Conservation (phyloP, 2,797 vertebrate genomes). For the Epinephelus awoara region DNA sequence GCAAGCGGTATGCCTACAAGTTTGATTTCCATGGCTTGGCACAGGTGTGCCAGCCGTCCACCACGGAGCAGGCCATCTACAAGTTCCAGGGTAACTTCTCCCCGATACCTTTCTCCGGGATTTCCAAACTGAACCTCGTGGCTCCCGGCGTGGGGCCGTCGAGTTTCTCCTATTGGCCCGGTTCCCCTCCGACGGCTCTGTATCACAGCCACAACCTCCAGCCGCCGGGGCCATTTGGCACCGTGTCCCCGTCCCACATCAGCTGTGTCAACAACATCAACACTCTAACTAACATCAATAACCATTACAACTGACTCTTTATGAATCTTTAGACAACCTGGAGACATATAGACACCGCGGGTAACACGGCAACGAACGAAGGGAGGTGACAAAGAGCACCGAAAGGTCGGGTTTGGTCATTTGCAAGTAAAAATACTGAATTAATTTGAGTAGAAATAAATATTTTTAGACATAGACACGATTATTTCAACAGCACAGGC, state of each 20-base stretch:
- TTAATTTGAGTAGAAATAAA: not conserved
- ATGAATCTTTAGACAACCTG: not conserved
- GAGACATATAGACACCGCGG: not conserved
- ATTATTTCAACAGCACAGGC: not conserved
- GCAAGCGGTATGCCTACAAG: slow-evolving; percentile 98
- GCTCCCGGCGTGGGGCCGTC: slow-evolving; percentile 91
- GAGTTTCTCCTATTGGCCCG: slow-evolving; percentile 97
- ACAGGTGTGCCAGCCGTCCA: slow-evolving; percentile 92
- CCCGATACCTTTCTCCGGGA: slow-evolving; percentile 93
- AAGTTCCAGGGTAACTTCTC: slow-evolving; percentile 96
- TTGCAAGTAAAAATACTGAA: not conserved
- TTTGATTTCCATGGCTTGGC: slow-evolving; percentile 98
- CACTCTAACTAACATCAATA: slow-evolving; percentile 91
- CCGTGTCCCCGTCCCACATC: slow-evolving; percentile 86
- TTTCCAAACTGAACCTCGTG: slow-evolving; percentile 98
- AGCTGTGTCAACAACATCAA: slow-evolving; percentile 90
- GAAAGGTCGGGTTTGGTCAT: not conserved
- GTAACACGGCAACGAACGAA: not conserved
- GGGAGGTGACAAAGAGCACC: not conserved
- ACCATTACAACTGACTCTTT: slow-evolving; percentile 92
- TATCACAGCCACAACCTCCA: slow-evolving; percentile 94
- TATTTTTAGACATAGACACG: not conserved
- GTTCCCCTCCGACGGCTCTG: slow-evolving; percentile 88
- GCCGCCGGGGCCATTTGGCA: slow-evolving; percentile 89
- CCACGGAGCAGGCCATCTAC: slow-evolving; percentile 93